These are phyloP conservation scores for Chamaea fasciata DNA, from an alignment of 2,113 vertebrate species.

Conservation along the genomic window DNA sequence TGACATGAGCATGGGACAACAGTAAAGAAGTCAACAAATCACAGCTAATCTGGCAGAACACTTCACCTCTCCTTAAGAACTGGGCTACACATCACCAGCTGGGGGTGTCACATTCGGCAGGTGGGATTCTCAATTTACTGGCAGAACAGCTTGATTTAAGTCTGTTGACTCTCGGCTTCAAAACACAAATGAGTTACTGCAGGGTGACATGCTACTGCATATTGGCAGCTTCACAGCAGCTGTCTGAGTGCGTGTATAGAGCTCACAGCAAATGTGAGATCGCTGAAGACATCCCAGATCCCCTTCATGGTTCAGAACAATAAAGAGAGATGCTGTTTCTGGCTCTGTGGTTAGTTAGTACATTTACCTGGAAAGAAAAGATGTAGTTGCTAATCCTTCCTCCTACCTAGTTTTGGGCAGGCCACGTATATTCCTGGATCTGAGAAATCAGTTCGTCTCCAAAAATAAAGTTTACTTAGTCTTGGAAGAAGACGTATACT, in stretches of 20 bases:
- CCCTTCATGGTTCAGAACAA: not conserved
- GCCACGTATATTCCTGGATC: not conserved
- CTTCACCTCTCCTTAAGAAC: not conserved
- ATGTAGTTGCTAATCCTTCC: not conserved
- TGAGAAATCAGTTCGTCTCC: not conserved
- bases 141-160: slow-evolving; percentile 29
- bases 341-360: not conserved
- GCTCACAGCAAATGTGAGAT: not conserved
- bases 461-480: not conserved
- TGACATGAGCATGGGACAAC: not conserved
- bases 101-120: not conserved
- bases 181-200: slow-evolving; percentile 8
- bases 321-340: not conserved
- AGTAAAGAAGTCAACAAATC: not conserved
- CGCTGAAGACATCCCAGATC: not conserved
- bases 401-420: not conserved
- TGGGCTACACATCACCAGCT: not conserved
- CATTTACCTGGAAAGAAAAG: not conserved
- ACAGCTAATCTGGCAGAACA: not conserved
- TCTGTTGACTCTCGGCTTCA: slow-evolving; percentile 15
- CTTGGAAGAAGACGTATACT: not conserved
- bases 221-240: not conserved
- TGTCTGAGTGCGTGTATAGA: not conserved
- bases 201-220: not conserved
- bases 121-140: not conserved